Evolutionary conservation across 2,797 vertebrate genomes (phyloP), one percentile per base, ranked within the genome.

Genomic region (Orestias chungarensis): DNA sequence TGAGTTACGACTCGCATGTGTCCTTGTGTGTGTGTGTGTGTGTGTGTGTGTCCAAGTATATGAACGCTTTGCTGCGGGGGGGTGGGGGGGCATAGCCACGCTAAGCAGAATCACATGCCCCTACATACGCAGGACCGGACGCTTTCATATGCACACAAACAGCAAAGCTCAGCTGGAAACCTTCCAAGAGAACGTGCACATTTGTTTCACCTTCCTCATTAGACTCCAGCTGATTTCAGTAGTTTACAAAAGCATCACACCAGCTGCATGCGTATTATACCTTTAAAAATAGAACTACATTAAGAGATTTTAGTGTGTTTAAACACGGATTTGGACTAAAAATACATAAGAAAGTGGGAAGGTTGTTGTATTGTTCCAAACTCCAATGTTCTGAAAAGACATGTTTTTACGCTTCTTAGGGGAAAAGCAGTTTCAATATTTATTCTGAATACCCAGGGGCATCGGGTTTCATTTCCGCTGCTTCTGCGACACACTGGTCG

Each of bases 71-170:
- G 86, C 82, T 90, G 90, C 91, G 83, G 90, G 89, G 85, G 84
- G 83, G 71, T 76, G 86, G 86, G 69, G 2, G 0, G 84, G 82
- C 70, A 66, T 47, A 82, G 85, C 88, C 75, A 84, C 83, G 81
- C 86, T 90, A 89, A 92, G 88, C 85, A 88, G 85, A 88, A 88
- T 93, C 91, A 91, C 90, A 91, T 91, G 91, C 84, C 87, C 70
- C 82, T 66, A 69, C 76, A 80, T 71, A 87, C 87, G 88, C 80
- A 75, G 79, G 73, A 80, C 62, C 82, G 86, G 79, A 59, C 76
- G 82, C 86, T 80, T 81, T 76, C 85, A 75, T 82, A 77, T 61
- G 61, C 79, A 61, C 66, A 1, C 46, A n/a, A 38, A 57, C 77
- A 23, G 77, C 67, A 70, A 54, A 71, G 47, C 49, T 71, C 38